These are phyloP conservation scores for Pygocentrus nattereri DNA, from an alignment of 2,797 vertebrate species.

Conservation along the genomic window DNA sequence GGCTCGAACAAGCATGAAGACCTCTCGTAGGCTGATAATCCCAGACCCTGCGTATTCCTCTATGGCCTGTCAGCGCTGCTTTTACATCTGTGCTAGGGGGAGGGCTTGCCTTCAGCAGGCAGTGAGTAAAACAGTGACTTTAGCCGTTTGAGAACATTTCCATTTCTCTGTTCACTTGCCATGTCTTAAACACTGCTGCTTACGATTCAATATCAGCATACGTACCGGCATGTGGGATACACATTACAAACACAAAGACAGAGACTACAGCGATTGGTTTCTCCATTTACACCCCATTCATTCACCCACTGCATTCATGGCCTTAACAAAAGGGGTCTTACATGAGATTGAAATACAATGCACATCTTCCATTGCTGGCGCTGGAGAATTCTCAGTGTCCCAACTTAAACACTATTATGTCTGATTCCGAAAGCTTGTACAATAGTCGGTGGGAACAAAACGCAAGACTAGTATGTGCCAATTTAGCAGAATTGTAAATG, in stretches of 20 bases:
- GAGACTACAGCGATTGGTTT: constrained; percentile 1
- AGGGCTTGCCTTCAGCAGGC: constrained; percentile 14
- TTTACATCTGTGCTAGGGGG: constrained; percentile 26
- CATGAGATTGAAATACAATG: constrained; percentile 9
- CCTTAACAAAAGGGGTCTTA: background rate
- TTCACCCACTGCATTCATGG: constrained; percentile 27
- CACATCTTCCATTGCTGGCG: background rate
- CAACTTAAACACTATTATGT: background rate
- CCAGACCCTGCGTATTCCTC: constrained; percentile 31
- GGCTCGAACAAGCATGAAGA: constrained; percentile 52
- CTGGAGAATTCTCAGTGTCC: background rate
- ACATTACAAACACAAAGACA: constrained; percentile 8
- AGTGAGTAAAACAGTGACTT: constrained; percentile 22
- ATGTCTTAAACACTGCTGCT: background rate
- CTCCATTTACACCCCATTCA: constrained; percentile 2
- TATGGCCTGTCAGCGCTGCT: constrained; percentile 40
- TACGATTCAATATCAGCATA: background rate
- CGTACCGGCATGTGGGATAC: background rate
- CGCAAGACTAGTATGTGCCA: background rate
- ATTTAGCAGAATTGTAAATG: background rate
- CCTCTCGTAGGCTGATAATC: constrained; percentile 56
- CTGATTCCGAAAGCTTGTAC: background rate
- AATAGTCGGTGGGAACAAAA: background rate
- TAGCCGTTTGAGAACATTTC: background rate
- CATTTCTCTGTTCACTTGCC: background rate